Evolutionary conservation across 2,797 vertebrate genomes (phyloP).

Genomic region (Gallirallus australis): DNA sequence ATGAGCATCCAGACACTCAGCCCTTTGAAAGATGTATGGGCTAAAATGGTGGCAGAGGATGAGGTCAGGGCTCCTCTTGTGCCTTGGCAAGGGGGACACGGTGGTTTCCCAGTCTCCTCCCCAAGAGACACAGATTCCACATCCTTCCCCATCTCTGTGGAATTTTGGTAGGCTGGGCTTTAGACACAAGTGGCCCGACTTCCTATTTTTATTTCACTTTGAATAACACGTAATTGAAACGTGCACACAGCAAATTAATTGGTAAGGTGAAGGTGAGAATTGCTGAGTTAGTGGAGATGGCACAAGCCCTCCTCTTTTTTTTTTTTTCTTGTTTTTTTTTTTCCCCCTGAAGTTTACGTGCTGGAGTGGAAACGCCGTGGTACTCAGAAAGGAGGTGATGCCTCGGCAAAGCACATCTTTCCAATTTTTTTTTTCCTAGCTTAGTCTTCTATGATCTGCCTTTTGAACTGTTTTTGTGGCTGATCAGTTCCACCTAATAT

Average conservation of each 20-base stretch:
- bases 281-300: constrained; percentile 55
- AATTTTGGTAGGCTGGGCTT: neutral
- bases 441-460: constrained; percentile 83
- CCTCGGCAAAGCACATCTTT: constrained; percentile 72
- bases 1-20: neutral
- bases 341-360: constrained; percentile 24
- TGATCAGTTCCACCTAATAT: constrained; percentile 90
- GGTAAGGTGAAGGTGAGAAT: constrained; percentile 41
- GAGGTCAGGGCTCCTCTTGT: neutral
- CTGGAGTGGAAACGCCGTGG: constrained; percentile 25
- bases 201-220: constrained; percentile 7
- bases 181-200: neutral
- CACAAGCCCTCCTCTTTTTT: constrained; percentile 18
- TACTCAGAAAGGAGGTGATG: constrained; percentile 68
- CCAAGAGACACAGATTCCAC: neutral
- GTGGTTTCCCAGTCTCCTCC: neutral
- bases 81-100: neutral
- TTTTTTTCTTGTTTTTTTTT: neutral
- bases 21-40: neutral
- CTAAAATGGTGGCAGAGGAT: neutral
- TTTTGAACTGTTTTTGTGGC: constrained; percentile 89
- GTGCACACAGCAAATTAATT: constrained; percentile 34
- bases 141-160: neutral
- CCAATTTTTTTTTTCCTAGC: constrained; percentile 47
- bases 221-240: constrained; percentile 25